phyloP scores from a whole-genome alignment of 1,140 invertebrate species.

The Drosophila sulfurigaster region DNA sequence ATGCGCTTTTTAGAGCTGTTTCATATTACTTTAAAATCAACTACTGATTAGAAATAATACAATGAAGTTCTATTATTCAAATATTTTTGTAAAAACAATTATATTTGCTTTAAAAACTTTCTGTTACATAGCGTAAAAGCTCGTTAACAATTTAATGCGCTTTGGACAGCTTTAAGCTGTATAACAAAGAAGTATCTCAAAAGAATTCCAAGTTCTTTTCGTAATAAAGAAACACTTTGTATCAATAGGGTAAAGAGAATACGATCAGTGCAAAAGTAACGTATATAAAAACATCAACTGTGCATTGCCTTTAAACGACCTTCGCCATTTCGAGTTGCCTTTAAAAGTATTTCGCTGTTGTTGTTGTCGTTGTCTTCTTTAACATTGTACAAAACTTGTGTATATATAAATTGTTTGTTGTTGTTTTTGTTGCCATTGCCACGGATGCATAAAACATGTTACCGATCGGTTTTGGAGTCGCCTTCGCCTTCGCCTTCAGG shows the following conservation, averaged over 20 bases:
- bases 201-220: neutral
- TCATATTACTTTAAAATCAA: too few species aligned
- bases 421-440: constrained; percentile 55
- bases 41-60: too few species aligned
- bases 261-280: constrained; percentile 50
- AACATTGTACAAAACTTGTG: constrained; percentile 44
- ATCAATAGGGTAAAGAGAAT: constrained; percentile 14
- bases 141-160: too few species aligned
- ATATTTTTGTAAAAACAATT: too few species aligned
- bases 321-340: constrained; percentile 71
- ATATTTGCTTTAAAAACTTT: too few species aligned
- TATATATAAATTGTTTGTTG: constrained; percentile 42
- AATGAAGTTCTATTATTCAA: too few species aligned
- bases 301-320: constrained; percentile 74
- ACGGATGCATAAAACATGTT: constrained; percentile 82
- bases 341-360: constrained; percentile 78
- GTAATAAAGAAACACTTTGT: constrained; percentile 17
- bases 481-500: constrained; percentile 60
- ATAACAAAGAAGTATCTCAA: neutral
- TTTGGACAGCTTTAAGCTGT: neutral
- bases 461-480: constrained; percentile 60
- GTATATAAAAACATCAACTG: constrained; percentile 55
- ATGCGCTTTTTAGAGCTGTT: neutral
- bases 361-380: constrained; percentile 50
- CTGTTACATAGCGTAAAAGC: too few species aligned